Evolutionary conservation across 2,888 invertebrate genomes (phyloP), one percentile per base, ranked within the genome.

Genomic region (Megamerina dolium): DNA sequence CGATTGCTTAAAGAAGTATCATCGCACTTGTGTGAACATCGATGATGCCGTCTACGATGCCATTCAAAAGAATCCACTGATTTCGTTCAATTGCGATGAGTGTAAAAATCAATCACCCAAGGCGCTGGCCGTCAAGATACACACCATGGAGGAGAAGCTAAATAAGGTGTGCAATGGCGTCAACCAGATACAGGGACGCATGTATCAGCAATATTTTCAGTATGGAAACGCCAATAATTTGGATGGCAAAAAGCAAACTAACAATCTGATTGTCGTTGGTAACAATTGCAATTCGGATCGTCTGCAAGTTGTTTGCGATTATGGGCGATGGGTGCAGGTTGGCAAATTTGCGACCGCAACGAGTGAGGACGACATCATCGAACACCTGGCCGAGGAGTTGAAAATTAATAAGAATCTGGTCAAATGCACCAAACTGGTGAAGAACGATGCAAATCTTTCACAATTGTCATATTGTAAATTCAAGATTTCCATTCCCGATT

Each of bases 241-340:
- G 17, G 63, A 62, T 27, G 56, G 59, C 38, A 65, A 64, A 45
- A 59, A 63, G 46, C 66, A 65, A 49, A 57, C 62, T 30, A 62
- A 66, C 45, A 65, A 64, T 42, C 55, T 65, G 9, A 66, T 65
- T 42, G 64, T 65, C 14, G 64, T 65, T 39, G 64, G 64, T 50
- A 65, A 66, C 49, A 65, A 65, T 46, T 65, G 64, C 57, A 65
- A 65, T 52, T 66, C 64, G 49, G 64, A 65, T 58, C 62, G 64
- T 52, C 52, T 65, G 58, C 64, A 65, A 53, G 64, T 65, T 44
- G 64, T 65, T 31, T 65, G 64, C 52, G 64, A 65, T 40, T 65
- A 65, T 41, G 64, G 64, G 0, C 64, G 64, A 5, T 65, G 64
- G 64, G 64, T 65, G 54, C 64, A 65, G 55, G 64, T 65, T 42